Evolutionary conservation across 2,797 vertebrate genomes (phyloP), one percentile per base, ranked within the genome.

Genomic region (Megaceryle alcyon): DNA sequence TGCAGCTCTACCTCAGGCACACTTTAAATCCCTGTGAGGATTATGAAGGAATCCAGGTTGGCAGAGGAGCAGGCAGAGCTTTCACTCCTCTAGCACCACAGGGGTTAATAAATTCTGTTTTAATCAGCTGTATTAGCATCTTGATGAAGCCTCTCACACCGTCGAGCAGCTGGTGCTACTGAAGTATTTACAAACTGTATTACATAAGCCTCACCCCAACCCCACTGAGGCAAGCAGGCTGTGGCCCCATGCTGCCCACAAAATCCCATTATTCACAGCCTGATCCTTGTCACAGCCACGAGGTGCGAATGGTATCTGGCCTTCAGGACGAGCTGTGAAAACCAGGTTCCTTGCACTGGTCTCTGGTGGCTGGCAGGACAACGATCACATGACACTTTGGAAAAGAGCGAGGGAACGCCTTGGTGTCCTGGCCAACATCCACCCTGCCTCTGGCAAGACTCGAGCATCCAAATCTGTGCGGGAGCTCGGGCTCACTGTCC

Each of bases 31-130:
- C 53, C 65, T 12, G 5, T 3, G 9, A 76, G 31, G 33, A 66
- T 65, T 43, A n/a, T 28, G 15, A n/a, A 39, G 23, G 21, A 61
- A 71, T 66, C 77, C 65, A 64, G 66, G 23, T 1, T 1, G 3
- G 25, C 4, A 6, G 43, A 68, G 51, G 37, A 68, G 33, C 59
- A 66, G 59, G 41, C n/a, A 83, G 53, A 79, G 17, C 54, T 82
- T 44, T 81, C 3, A 1, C n/a, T 85, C 37, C 37, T 46, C 46
- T 29, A 37, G 57, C 31, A 39, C 19, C 4, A 0, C 57, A 88
- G 76, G 33, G 39, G 80, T 97, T 95, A 91, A 96, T 26, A 43
- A 85, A 68, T 25, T 61, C 70, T 37, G 51, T 81, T 48, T 81
- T n/a, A 61, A 90, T 53, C 59, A 84, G 63, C 35, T 1, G 0